phyloP scores from a whole-genome alignment of 2,888 invertebrate species.

The Zootermopsis nevadensis region DNA sequence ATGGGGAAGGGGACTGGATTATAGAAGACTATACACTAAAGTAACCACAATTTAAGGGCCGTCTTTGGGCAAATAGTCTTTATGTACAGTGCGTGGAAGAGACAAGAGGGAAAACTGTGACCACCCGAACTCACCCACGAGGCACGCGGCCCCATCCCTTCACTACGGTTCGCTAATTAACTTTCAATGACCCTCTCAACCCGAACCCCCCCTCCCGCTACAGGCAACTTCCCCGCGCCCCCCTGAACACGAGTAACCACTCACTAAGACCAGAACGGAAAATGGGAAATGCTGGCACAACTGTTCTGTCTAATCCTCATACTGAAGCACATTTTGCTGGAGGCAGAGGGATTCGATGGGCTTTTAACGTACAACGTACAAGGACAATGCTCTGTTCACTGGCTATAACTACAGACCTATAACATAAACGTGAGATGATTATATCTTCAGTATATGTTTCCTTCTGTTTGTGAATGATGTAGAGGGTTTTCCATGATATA shows the following conservation, averaged over 20 bases:
- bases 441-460: too few species aligned
- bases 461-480: too few species aligned
- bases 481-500: too few species aligned
- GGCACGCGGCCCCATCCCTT: not conserved
- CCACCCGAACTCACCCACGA: constrained; percentile 1
- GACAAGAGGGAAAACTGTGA: not conserved
- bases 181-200: constrained; percentile 34
- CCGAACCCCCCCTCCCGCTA: not conserved
- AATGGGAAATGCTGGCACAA: not conserved
- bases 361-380: not conserved
- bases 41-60: constrained; percentile 8
- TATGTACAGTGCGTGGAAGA: not conserved
- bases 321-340: too few species aligned
- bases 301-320: too few species aligned
- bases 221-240: not conserved
- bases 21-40: not conserved
- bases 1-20: not conserved
- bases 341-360: too few species aligned
- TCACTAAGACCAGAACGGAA: not conserved
- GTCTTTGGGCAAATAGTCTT: constrained; percentile 3
- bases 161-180: constrained; percentile 11
- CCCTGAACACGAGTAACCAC: constrained; percentile 30
- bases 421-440: too few species aligned
- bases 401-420: too few species aligned
- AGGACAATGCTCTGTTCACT: not conserved